Evolutionary conservation across 53 echinoderm and acorn worm species (phyloP).

Genomic region (Temnopleurus reevesii): DNA sequence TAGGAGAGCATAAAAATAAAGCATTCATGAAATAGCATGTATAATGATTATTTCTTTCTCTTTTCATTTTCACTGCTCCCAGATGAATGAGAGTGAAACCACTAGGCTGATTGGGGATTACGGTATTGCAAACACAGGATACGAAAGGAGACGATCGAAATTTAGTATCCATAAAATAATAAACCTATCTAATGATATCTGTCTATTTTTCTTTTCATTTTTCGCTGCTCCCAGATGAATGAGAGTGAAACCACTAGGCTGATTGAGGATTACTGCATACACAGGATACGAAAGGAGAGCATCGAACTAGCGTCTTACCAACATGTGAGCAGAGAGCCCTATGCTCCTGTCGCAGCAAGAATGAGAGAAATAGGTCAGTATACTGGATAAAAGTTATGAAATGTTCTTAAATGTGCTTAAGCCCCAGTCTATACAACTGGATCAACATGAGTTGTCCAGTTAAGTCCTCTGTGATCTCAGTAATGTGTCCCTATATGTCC

Average conservation of each 20-base stretch:
- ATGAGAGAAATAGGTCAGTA: conserved; percentile 92
- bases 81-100: conserved; percentile 87
- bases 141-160: conserved; percentile 64
- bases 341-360: conserved; percentile 84
- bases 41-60: not conserved
- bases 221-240: conserved; percentile 79
- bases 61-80: conserved; percentile 33
- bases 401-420: not conserved
- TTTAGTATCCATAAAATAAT: no score
- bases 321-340: conserved; percentile 89
- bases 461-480: no score
- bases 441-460: no score
- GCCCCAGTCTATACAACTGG: no score
- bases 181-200: no score
- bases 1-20: conserved; percentile 59
- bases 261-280: conserved; percentile 95
- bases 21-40: no score
- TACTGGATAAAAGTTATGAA: not conserved
- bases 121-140: conserved; percentile 87
- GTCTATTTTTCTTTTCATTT: not conserved
- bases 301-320: conserved; percentile 67
- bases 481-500: no score
- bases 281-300: conserved; percentile 82
- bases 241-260: conserved; percentile 83
- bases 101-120: conserved; percentile 89